Evolutionary conservation across 2,888 invertebrate species (phyloP).

Genomic region (Eilema depressum): DNA sequence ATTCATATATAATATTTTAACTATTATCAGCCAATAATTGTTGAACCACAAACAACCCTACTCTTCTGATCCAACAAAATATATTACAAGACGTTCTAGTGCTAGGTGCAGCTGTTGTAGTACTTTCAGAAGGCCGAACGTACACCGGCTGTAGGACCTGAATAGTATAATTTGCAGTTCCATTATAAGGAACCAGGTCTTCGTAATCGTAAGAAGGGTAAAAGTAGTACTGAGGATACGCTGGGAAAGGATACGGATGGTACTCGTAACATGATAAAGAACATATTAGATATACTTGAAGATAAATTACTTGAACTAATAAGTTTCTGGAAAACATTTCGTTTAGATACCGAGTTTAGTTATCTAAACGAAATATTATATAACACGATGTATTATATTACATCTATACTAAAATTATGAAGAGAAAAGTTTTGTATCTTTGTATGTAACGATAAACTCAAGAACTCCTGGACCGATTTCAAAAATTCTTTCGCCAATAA

Average conservation of each 20-base stretch:
- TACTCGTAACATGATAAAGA: slow-evolving; percentile 22
- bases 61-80: slow-evolving; percentile 68
- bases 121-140: slow-evolving; percentile 18
- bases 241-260: slow-evolving; percentile 36
- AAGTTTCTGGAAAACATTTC: slow-evolving; percentile 3
- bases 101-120: slow-evolving; percentile 15
- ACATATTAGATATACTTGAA: slow-evolving; percentile 1
- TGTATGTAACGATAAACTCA: too few relatives aligned
- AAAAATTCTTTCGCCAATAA: too few relatives aligned
- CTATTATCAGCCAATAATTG: slow-evolving; percentile 66
- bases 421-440: too few relatives aligned
- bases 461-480: too few relatives aligned
- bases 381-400: too few relatives aligned
- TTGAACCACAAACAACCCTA: slow-evolving; percentile 68
- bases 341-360: background rate
- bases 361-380: too few relatives aligned
- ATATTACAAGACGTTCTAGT: slow-evolving; percentile 57
- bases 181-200: slow-evolving; percentile 13
- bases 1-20: background rate
- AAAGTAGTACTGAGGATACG: slow-evolving; percentile 30
- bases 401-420: too few relatives aligned
- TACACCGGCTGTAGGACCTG: background rate
- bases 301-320: background rate
- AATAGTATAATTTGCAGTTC: slow-evolving; percentile 15
- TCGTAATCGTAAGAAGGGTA: slow-evolving; percentile 23